These are phyloP conservation scores for Diarsia dahlii DNA, from an alignment of 2,888 invertebrate species.

Conservation along the genomic window DNA sequence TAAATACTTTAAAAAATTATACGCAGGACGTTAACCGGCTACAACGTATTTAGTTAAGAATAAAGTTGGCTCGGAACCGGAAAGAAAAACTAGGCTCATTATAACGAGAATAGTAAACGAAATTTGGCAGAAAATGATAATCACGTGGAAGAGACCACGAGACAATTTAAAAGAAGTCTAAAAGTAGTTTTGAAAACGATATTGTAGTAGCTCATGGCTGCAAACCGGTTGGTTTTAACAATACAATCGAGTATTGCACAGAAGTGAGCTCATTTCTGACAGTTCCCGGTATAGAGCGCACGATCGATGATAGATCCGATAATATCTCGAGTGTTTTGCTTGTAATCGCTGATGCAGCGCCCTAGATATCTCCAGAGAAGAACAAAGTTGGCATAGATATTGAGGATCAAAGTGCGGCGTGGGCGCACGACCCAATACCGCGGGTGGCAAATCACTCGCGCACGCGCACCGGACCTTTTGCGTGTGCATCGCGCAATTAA, in stretches of 20 bases:
- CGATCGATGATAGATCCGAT: conserved; percentile 73
- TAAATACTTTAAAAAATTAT: conserved; percentile 57
- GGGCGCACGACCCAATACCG: conserved; percentile 90
- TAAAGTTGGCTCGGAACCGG: conserved; percentile 70
- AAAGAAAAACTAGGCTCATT: conserved; percentile 61
- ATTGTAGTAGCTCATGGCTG: conserved; percentile 41
- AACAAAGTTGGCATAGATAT: conserved; percentile 90
- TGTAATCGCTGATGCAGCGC: conserved; percentile 80
- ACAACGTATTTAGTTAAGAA: conserved; percentile 58
- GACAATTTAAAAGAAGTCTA: conserved; percentile 48
- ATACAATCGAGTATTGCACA: conserved; percentile 22
- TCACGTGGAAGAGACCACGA: conserved; percentile 64
- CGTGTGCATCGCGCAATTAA: conserved; percentile 78
- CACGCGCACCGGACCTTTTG: conserved; percentile 85
- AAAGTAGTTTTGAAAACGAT: conserved; percentile 52
- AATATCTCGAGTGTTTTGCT: conserved; percentile 76
- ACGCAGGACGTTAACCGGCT: conserved; percentile 70
- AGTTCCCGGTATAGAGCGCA: conserved; percentile 57
- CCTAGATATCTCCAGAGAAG: conserved; percentile 87
- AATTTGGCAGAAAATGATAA: conserved; percentile 69
- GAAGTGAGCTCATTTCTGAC: conserved; percentile 54
- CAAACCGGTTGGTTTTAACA: conserved; percentile 26
- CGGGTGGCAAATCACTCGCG: conserved; percentile 80
- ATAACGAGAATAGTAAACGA: conserved; percentile 59
- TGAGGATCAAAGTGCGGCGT: conserved; percentile 89